These are phyloP conservation scores for Amblyraja radiata DNA, from an alignment of 2,797 vertebrate genomes.

Conservation along the genomic window DNA sequence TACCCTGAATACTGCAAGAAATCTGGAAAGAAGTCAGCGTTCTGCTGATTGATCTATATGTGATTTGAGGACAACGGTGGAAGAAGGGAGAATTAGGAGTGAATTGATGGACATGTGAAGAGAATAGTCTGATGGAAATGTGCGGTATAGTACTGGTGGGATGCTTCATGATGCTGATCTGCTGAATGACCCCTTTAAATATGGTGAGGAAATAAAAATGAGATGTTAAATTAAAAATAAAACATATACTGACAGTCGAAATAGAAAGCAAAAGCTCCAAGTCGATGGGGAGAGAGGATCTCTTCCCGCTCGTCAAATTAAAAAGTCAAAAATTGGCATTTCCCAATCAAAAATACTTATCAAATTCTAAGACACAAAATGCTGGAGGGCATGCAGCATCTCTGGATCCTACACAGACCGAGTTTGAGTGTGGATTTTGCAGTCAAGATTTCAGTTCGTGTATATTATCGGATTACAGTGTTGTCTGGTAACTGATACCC, in stretches of 20 bases:
- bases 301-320: neutral
- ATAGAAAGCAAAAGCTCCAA: neutral
- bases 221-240: no score
- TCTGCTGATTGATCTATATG: neutral
- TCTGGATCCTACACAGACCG: neutral
- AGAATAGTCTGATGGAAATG: no score
- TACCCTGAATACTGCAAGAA: conserved; percentile 51
- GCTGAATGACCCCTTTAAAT: no score
- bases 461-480: neutral
- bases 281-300: neutral
- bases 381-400: no score
- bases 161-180: no score
- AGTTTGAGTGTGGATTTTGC: neutral
- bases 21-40: conserved; percentile 4
- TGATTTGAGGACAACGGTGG: conserved; percentile 24
- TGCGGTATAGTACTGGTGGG: no score
- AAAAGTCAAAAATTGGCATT: neutral
- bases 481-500: neutral
- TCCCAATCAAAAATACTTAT: neutral
- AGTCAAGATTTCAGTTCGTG: neutral
- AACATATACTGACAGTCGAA: neutral
- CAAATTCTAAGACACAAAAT: no score
- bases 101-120: no score
- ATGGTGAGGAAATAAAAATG: no score
- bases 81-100: no score